These are phyloP conservation scores for Osmoderma eremita DNA, from an alignment of 2,888 invertebrate species.

Conservation along the genomic window DNA sequence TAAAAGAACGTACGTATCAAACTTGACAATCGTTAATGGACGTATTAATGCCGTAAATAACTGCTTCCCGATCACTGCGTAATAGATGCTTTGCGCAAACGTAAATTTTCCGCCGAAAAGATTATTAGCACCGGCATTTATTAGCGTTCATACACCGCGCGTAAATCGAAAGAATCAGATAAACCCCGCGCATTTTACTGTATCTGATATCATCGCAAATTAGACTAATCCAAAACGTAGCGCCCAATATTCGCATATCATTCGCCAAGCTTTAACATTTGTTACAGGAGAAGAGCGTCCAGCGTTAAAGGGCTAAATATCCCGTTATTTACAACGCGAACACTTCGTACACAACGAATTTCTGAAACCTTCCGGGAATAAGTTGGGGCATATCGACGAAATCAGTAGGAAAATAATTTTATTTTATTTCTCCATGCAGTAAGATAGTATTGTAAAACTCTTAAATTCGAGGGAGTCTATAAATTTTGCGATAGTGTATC, in stretches of 20 bases:
- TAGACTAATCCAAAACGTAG: slow-evolving; percentile 43
- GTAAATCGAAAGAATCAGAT: slow-evolving; percentile 24
- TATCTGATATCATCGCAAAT: slow-evolving; percentile 44
- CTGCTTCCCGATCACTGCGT: no score
- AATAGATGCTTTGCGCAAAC: no score
- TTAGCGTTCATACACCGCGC: not conserved
- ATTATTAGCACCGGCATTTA: not conserved
- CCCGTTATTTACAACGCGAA: not conserved
- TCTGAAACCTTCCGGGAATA: not conserved
- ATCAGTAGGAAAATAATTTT: no score
- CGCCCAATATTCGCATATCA: slow-evolving; percentile 24
- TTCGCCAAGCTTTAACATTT: slow-evolving; percentile 19
- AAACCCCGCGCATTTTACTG: slow-evolving; percentile 33
- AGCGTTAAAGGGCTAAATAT: slow-evolving; percentile 28
- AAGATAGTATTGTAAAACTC: no score
- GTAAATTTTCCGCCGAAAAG: not conserved
- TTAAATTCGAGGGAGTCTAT: not conserved
- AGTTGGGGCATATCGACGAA: not conserved
- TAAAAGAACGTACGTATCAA: no score
- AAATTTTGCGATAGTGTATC: slow-evolving; percentile 17
- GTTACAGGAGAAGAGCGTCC: slow-evolving; percentile 14
- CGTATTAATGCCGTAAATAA: no score
- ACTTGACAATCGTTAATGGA: no score
- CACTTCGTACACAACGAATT: not conserved
- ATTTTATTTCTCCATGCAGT: no score